Evolutionary conservation across 2,113 vertebrate species (phyloP).

Genomic region (Butorides virescens): DNA sequence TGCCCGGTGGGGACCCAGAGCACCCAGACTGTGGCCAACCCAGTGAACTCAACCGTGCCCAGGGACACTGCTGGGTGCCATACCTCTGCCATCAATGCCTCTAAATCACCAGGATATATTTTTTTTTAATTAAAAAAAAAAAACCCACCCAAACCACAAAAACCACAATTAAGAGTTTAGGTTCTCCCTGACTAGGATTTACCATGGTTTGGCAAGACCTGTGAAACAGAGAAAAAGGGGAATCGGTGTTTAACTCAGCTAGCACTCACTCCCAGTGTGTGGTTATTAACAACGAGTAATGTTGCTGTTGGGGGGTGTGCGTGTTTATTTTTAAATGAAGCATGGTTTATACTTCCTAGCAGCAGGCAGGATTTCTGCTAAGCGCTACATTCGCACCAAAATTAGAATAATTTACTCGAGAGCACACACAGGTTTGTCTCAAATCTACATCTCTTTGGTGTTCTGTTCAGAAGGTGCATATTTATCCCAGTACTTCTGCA

Average conservation of each 20-base stretch:
- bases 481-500: neutral
- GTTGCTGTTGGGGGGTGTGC: neutral
- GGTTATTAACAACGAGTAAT: neutral
- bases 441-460: neutral
- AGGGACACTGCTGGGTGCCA: neutral
- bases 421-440: neutral
- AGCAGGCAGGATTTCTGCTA: neutral
- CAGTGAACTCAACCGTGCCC: neutral
- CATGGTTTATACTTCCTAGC: neutral
- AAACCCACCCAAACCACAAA: neutral
- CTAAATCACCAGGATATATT: neutral
- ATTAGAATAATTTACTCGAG: neutral
- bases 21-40: too few relatives aligned
- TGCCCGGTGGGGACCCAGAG: accelerated
- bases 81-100: neutral
- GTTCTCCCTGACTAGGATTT: neutral
- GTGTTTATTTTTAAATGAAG: neutral
- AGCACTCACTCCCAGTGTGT: neutral
- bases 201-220: neutral
- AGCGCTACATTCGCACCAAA: neutral
- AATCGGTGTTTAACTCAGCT: neutral
- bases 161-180: neutral
- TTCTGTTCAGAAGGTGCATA: neutral
- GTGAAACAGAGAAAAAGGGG: neutral
- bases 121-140: neutral